Percentiles rank a stretch among this genome's conserved stretches.
Evolutionary conservation across 2,113 vertebrate species (phyloP).

Genomic region (Rattus rattus): DNA sequence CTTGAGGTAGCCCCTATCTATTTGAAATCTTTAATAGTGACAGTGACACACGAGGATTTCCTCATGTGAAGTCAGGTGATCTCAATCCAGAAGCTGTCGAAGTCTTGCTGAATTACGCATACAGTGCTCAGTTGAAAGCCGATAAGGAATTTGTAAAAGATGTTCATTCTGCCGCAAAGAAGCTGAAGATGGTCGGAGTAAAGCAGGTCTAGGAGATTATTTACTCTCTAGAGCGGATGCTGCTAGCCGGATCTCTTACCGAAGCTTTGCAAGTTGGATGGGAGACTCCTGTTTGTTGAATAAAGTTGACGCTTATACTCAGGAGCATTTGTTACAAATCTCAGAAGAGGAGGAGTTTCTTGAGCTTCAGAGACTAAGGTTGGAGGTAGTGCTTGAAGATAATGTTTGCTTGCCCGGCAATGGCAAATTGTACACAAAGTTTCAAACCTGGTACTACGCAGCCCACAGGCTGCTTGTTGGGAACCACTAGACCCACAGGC

Average conservation of each 20-base stretch:
- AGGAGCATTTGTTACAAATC: slow-evolving; percentile 96
- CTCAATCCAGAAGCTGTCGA: slow-evolving; percentile 90
- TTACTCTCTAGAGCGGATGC: slow-evolving; percentile 95
- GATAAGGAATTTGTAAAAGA: slow-evolving; percentile 98
- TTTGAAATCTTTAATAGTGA: slow-evolving; percentile 99
- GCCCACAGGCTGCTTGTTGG: too few relatives aligned
- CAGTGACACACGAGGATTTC: slow-evolving; percentile 94
- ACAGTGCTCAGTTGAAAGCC: slow-evolving; percentile 99
- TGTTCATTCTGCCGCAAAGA: slow-evolving; percentile 98
- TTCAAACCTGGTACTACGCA: slow-evolving; percentile 73
- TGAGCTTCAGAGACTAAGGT: slow-evolving; percentile 98
- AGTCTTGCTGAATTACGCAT: slow-evolving; percentile 93
- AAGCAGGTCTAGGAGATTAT: slow-evolving; percentile 99
- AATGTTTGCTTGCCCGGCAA: slow-evolving; percentile 96
- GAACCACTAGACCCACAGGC: too few relatives aligned
- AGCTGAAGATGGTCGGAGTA: slow-evolving; percentile 98
- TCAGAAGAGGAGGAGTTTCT: slow-evolving; percentile 99
- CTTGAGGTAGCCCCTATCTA: slow-evolving; percentile 96
- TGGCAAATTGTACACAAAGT: slow-evolving; percentile 98
- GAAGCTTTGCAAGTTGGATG: slow-evolving; percentile 96
- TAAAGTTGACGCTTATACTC: slow-evolving; percentile 92
- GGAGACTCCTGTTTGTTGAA: slow-evolving; percentile 87
- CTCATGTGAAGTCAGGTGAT: slow-evolving; percentile 95
- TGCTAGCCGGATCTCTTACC: slow-evolving; percentile 95
- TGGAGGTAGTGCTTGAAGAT: slow-evolving; percentile 99